phyloP scores from a whole-genome alignment of 2,113 vertebrate species.

The Gorsachius goisagi region DNA sequence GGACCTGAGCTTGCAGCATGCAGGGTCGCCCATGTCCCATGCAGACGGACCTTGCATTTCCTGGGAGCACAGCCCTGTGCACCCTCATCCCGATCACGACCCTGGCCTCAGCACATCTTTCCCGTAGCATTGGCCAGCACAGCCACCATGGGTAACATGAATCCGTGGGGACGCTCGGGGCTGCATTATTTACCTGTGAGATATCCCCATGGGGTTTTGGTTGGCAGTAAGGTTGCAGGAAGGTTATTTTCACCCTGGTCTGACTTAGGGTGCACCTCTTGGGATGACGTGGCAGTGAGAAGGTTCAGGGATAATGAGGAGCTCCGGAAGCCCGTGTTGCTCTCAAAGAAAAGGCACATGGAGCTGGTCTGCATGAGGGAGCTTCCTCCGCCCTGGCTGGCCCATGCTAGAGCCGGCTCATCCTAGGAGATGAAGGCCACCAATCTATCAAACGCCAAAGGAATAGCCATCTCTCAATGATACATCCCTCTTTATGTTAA shows the following conservation, averaged over 20 bases:
- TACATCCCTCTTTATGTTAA: background rate
- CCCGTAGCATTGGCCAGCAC: rapidly evolving
- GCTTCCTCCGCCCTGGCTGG: background rate
- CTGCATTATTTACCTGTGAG: background rate
- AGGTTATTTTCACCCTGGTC: background rate
- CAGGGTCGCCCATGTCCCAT: background rate
- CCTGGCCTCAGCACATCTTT: rapidly evolving
- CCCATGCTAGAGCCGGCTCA: rapidly evolving
- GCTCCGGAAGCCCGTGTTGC: background rate
- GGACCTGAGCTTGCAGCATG: background rate
- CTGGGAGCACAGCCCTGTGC: rapidly evolving
- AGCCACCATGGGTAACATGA: background rate
- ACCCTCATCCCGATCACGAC: background rate
- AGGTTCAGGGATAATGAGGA: background rate
- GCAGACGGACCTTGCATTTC: background rate
- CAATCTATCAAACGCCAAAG: background rate
- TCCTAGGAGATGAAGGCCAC: background rate
- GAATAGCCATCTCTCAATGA: background rate
- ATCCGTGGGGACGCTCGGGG: rapidly evolving
- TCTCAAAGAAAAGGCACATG: background rate
- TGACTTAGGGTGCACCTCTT: background rate
- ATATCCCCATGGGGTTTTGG: background rate
- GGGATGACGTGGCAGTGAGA: background rate
- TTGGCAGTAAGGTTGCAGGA: background rate
- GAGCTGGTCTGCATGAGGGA: background rate